These are phyloP conservation scores for Phalloptychus januarius DNA, from an alignment of 2,797 vertebrate genomes.

Conservation along the genomic window DNA sequence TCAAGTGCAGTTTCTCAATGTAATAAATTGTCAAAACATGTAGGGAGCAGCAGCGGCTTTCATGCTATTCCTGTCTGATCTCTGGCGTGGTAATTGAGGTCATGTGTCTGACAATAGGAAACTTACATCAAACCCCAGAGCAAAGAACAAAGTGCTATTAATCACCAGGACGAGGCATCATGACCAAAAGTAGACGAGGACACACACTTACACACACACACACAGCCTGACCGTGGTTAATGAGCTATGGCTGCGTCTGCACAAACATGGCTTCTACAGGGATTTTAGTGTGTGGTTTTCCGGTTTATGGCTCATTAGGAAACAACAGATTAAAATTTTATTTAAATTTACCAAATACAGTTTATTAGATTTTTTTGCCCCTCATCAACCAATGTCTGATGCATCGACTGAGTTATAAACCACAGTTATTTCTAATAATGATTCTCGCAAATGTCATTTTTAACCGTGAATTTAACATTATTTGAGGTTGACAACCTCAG, in stretches of 20 bases:
- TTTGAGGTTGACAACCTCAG: not conserved
- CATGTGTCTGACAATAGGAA: conserved; percentile 69
- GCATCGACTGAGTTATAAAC: conserved; percentile 28
- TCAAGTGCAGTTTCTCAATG: conserved; percentile 17
- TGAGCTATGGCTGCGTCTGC: conserved; percentile 47
- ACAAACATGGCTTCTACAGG: conserved; percentile 45
- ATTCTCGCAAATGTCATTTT: not conserved
- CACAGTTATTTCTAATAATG: conserved; percentile 13
- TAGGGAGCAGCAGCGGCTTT: conserved; percentile 18
- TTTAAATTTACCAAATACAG: conserved; percentile 40
- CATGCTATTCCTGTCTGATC: conserved; percentile 54
- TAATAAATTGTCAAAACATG: conserved; percentile 31
- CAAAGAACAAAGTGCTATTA: conserved; percentile 60
- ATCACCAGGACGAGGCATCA: conserved; percentile 65
- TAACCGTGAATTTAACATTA: conserved; percentile 5
- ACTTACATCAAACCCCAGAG: conserved; percentile 55
- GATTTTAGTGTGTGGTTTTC: conserved; percentile 19
- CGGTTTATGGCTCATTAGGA: conserved; percentile 48
- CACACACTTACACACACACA: conserved; percentile 25
- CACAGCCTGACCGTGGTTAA: conserved; percentile 42
- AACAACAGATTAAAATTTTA: conserved; percentile 44
- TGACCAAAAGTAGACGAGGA: conserved; percentile 4
- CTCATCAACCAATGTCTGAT: conserved; percentile 19
- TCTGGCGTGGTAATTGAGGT: conserved; percentile 67
- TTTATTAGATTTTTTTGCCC: not conserved